Evolutionary conservation across 23 tunicate species (phyloP).

Genomic region (Oikopleura vanhoeffeni): DNA sequence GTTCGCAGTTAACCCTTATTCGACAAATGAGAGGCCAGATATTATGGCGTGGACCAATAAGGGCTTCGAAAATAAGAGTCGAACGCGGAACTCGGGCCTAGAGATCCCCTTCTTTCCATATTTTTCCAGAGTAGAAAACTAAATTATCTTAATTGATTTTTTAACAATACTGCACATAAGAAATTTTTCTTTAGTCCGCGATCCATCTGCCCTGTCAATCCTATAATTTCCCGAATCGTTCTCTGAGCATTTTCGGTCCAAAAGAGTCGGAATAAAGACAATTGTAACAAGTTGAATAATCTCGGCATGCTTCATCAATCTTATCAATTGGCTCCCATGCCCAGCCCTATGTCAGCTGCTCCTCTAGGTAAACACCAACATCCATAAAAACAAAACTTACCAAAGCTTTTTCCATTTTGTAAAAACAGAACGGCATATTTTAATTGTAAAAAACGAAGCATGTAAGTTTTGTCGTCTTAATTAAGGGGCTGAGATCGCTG

Average conservation of each 20-base stretch:
- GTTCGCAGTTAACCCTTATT: too few species aligned
- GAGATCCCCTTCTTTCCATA: too few species aligned
- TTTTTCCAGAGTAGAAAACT: too few species aligned
- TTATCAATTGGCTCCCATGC: neutral
- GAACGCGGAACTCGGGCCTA: too few species aligned
- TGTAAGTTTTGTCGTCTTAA: neutral
- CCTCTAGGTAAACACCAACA: constrained; percentile 14
- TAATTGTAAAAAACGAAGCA: neutral
- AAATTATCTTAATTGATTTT: too few species aligned
- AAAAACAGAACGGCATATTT: neutral
- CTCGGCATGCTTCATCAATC: neutral
- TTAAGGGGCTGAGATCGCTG: neutral
- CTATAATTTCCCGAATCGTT: neutral
- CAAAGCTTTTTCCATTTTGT: neutral
- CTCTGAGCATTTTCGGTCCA: neutral
- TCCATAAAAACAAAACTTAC: constrained; percentile 2
- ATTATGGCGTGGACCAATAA: too few species aligned
- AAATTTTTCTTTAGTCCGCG: neutral
- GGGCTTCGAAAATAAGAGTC: too few species aligned
- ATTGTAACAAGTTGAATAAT: constrained; percentile 6
- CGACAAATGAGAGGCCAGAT: too few species aligned
- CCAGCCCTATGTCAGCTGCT: neutral
- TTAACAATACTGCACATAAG: constrained; percentile 12
- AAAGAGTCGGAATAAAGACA: neutral
- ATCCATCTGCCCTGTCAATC: constrained; percentile 4